Evolutionary conservation across 2,113 vertebrate genomes (phyloP).

Genomic region (Rana temporaria): DNA sequence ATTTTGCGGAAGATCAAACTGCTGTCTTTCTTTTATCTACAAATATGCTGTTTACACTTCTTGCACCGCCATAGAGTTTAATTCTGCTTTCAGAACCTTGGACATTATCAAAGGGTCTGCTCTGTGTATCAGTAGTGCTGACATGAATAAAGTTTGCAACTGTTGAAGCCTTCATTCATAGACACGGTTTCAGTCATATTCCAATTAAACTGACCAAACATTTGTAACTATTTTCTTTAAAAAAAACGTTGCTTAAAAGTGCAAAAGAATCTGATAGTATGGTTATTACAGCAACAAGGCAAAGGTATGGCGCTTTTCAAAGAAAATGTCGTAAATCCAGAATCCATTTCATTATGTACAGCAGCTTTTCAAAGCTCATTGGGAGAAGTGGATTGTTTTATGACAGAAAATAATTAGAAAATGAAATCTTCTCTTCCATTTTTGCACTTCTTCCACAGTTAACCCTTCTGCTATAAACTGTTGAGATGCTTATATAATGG

Average conservation of each 20-base stretch:
- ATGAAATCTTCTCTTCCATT: not conserved
- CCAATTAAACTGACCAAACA: no score
- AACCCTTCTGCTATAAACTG: not conserved
- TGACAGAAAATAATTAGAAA: conserved; percentile 23
- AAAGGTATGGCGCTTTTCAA: conserved; percentile 7
- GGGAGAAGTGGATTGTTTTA: not conserved
- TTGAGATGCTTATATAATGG: not conserved
- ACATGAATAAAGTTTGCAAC: no score
- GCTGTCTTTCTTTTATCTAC: no score
- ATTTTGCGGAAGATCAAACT: no score
- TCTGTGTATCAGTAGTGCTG: no score
- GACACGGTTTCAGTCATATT: no score
- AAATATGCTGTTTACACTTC: no score
- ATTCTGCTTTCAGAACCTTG: no score
- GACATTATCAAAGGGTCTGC: no score
- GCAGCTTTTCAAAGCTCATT: conserved; percentile 5
- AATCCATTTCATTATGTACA: conserved; percentile 20
- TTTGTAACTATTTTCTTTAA: no score
- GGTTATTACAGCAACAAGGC: conserved; percentile 15
- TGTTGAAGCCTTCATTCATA: no score
- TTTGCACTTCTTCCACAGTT: not conserved
- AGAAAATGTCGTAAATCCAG: conserved; percentile 10
- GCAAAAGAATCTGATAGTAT: not conserved
- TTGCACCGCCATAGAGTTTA: no score
- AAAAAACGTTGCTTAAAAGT: not conserved